Evolutionary conservation across 1,140 invertebrate species (phyloP).

Genomic region (Venturia canescens): DNA sequence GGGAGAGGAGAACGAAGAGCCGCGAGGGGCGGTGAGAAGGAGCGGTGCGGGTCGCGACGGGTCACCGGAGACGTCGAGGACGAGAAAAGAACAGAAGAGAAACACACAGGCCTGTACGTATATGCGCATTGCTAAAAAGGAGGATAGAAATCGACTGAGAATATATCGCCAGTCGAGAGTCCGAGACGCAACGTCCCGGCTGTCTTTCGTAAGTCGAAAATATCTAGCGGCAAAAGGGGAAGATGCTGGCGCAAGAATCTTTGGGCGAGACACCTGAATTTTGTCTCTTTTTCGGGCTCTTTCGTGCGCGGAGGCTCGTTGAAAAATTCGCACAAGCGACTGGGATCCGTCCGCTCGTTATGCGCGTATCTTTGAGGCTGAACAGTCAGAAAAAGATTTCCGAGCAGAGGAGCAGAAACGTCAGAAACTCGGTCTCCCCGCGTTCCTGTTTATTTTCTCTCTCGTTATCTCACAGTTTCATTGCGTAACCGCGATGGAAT

Average conservation of each 20-base stretch:
- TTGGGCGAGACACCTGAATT: no score
- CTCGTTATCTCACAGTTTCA: background rate
- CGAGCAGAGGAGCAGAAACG: background rate
- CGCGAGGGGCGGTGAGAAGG: slow-evolving; percentile 11
- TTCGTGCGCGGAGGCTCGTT: no score
- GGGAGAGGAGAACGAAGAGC: background rate
- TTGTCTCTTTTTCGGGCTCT: no score
- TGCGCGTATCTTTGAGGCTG: no score
- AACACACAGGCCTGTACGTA: slow-evolving; percentile 11
- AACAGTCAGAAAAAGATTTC: background rate
- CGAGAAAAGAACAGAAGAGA: slow-evolving; percentile 5
- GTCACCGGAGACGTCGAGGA: slow-evolving; percentile 42
- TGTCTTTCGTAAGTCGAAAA: background rate
- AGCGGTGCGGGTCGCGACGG: slow-evolving; percentile 40
- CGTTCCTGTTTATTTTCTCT: background rate
- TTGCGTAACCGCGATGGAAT: slow-evolving; percentile 61
- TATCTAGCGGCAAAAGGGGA: background rate
- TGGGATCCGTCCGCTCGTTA: no score
- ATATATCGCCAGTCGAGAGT: slow-evolving; percentile 29
- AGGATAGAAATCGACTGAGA: slow-evolving; percentile 32
- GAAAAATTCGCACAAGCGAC: no score
- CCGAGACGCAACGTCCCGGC: background rate
- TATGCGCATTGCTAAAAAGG: background rate
- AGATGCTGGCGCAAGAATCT: background rate
- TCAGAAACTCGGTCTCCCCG: background rate